These are phyloP conservation scores for Salminus brasiliensis DNA, from an alignment of 2,113 vertebrate species.

Conservation along the genomic window DNA sequence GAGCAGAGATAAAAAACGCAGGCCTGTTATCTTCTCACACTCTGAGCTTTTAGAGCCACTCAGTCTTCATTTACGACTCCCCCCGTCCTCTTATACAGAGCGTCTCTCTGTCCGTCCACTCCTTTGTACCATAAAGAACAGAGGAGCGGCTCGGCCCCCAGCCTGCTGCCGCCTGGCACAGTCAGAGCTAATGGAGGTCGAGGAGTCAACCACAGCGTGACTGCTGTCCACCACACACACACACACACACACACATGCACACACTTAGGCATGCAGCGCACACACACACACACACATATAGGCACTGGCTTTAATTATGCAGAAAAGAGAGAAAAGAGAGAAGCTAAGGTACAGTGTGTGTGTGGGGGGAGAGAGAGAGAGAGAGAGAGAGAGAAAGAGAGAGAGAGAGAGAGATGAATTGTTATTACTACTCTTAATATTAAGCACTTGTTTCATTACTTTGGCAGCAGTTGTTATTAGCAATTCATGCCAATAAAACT, in stretches of 20 bases:
- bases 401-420: neutral
- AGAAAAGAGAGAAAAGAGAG: slow-evolving; percentile 8
- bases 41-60: slow-evolving; percentile 18
- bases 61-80: slow-evolving; percentile 25
- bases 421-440: too few relatives aligned
- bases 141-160: neutral
- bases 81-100: slow-evolving; percentile 13
- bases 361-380: neutral
- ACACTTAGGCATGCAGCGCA: neutral
- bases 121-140: slow-evolving; percentile 7
- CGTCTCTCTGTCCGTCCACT: slow-evolving; percentile 3
- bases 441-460: too few relatives aligned
- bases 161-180: neutral
- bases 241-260: neutral
- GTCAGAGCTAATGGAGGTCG: slow-evolving; percentile 34
- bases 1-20: slow-evolving; percentile 1
- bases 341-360: neutral
- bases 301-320: slow-evolving; percentile 30
- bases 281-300: neutral
- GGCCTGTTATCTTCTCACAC: neutral
- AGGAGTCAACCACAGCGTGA: slow-evolving; percentile 13
- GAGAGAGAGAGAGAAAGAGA: neutral
- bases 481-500: too few relatives aligned
- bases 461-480: too few relatives aligned
- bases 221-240: neutral